Evolutionary conservation across 2,888 invertebrate species (phyloP).

Genomic region (Teleogryllus oceanicus): DNA sequence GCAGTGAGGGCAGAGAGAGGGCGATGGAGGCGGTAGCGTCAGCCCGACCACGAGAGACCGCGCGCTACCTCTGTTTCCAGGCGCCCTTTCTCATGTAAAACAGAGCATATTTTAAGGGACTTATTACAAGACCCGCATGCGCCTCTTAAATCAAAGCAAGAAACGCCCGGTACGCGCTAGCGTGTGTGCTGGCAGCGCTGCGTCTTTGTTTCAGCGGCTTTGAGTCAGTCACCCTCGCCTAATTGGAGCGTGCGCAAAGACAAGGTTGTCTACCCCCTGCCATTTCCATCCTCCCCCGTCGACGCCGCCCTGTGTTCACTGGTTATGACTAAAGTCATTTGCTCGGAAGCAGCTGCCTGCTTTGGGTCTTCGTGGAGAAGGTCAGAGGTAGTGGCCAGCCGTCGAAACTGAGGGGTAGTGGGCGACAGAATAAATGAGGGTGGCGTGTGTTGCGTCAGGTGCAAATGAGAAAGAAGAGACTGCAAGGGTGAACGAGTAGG

Average conservation of each 20-base stretch:
- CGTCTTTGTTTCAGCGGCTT: background rate
- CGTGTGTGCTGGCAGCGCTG: slow-evolving; percentile 4
- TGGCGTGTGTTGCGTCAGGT: background rate
- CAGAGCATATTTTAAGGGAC: background rate
- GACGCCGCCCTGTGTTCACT: background rate
- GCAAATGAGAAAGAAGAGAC: background rate
- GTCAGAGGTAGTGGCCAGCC: too few species aligned
- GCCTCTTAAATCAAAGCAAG: slow-evolving; percentile 18
- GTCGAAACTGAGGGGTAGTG: background rate
- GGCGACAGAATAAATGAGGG: background rate
- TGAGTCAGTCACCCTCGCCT: background rate
- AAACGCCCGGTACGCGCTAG: background rate
- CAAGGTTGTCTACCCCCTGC: background rate
- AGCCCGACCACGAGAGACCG: background rate
- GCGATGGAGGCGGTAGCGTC: too few species aligned
- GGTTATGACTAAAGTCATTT: slow-evolving; percentile 10
- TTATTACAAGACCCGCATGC: slow-evolving; percentile 4
- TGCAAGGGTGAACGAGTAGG: background rate
- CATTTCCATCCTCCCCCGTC: background rate
- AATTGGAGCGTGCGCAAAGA: background rate
- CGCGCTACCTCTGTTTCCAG: background rate
- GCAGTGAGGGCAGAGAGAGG: too few species aligned
- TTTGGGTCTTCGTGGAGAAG: too few species aligned
- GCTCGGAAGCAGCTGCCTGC: background rate
- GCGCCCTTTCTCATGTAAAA: slow-evolving; percentile 6